These are phyloP conservation scores for Tenebrosternarchus preto DNA, from an alignment of 2,113 vertebrate genomes.

Conservation along the genomic window DNA sequence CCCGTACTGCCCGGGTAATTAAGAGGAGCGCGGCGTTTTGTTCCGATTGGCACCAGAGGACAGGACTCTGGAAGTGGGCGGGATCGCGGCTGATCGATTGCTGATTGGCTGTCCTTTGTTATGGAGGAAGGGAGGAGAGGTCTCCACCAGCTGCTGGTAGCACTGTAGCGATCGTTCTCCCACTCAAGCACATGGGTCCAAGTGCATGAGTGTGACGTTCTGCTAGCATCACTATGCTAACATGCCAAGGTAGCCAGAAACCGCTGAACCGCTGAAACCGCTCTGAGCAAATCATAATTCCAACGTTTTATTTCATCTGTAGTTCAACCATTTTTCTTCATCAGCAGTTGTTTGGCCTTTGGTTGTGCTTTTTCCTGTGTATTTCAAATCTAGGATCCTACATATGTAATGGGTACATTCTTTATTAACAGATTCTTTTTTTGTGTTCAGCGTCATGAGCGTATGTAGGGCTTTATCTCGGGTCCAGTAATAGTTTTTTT, in stretches of 20 bases:
- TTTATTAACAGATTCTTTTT: constrained; percentile 25
- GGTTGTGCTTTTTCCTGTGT: not conserved
- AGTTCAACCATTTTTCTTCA: no score
- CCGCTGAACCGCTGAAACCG: constrained; percentile 10
- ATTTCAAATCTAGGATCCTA: not conserved
- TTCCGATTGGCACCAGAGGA: no score
- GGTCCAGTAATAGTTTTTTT: constrained; percentile 50
- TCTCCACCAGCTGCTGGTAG: not conserved
- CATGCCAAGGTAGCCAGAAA: not conserved
- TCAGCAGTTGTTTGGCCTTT: no score
- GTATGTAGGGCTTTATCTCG: no score
- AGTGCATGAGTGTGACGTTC: not conserved
- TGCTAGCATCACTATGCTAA: not conserved
- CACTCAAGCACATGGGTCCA: not conserved
- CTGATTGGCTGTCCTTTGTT: not conserved
- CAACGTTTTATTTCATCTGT: not conserved
- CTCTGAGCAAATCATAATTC: not conserved
- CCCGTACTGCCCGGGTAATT: no score
- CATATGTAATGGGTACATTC: constrained; percentile 10
- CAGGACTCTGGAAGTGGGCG: no score
- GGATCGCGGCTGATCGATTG: no score
- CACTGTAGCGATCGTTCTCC: constrained; percentile 31
- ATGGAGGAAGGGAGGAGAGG: not conserved
- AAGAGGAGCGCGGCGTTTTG: no score
- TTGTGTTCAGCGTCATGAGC: no score